Conservation (phyloP, 2,797 vertebrate genomes). For the Syngnathus acus region DNA sequence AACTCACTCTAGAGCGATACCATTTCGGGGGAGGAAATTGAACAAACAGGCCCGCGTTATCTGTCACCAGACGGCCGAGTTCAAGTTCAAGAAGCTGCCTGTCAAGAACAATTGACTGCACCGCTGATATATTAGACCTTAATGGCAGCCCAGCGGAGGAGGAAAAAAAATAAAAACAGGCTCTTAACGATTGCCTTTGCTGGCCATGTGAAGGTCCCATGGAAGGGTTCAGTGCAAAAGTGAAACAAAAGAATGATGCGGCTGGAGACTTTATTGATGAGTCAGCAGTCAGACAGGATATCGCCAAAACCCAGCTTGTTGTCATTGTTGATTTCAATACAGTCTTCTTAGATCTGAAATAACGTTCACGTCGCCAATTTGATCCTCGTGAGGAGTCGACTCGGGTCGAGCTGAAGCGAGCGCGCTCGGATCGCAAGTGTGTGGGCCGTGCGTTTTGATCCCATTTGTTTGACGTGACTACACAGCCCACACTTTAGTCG, state of each 20-base stretch:
- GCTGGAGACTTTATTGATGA: background rate
- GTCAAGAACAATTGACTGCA: conserved; percentile 71
- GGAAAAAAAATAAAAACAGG: conserved; percentile 50
- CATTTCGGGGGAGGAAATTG: conserved; percentile 65
- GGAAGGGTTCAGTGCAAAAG: conserved; percentile 48
- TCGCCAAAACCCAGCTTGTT: background rate
- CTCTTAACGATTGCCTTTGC: conserved; percentile 65
- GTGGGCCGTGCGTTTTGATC: background rate
- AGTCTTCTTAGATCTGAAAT: too few relatives aligned
- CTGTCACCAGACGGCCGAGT: conserved; percentile 71
- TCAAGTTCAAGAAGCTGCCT: conserved; percentile 74
- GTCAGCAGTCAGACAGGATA: background rate
- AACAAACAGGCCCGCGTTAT: conserved; percentile 67
- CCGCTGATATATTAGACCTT: conserved; percentile 74
- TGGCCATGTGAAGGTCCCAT: conserved; percentile 63
- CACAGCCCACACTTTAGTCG: background rate
- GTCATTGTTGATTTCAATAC: background rate
- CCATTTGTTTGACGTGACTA: background rate
- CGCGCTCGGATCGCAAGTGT: background rate
- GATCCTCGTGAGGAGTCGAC: background rate
- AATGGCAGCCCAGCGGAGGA: conserved; percentile 45
- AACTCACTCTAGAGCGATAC: conserved; percentile 54
- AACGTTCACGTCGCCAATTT: background rate
- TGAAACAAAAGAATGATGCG: conserved; percentile 48
- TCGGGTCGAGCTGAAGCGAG: background rate